Evolutionary conservation across 2,113 vertebrate species (phyloP), one percentile per base, ranked within the genome.

Genomic region (Caracal caracal): DNA sequence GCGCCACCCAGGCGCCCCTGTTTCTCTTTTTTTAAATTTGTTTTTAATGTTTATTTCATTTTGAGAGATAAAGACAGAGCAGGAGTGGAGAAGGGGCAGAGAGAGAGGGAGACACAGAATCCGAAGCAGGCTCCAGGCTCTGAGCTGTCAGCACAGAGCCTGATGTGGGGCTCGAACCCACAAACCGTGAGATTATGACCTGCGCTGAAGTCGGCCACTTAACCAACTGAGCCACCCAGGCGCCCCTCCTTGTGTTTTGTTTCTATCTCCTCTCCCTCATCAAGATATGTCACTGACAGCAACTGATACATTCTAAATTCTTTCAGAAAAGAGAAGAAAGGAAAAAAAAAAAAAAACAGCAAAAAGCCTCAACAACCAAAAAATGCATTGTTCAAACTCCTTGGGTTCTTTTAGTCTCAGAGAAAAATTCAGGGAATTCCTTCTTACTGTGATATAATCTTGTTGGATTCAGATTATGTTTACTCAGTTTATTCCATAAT

Each of bases 391-490:
- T 94, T 78, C 20, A 53, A 92, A 86, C 10, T 75, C 40, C 10
- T 88, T 59, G 59, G 35, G 19, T 35, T 53, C 28, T 51, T 15
- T 63, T 37, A 20, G 59, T 95, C 3, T 17, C 9, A 78, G 33
- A 76, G 81, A 80, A 93, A 88, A 89, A 63, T 76, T 86, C 61
- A 87, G 82, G 56, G 94, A 87, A 86, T 82, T 8, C 11, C 90
- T 97, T 93, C 13, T 94, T 2, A 88, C 68, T n/a, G 40, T 63
- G 84, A 82, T 79, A 61, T n/a, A 87, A 96, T 95, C 28, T 96
- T 96, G 22, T 43, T 95, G 82, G 40, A 56, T 84, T 93, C 83
- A 96, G 56, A 91, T 2, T 8, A 26, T 90, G 26, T 76, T 95
- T 91, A 53, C 5, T 90, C 7, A 49, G n/a, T 35, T 73, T 92